Conservation (phyloP, 2,888 invertebrate genomes). For the Hedychridium roseum region DNA sequence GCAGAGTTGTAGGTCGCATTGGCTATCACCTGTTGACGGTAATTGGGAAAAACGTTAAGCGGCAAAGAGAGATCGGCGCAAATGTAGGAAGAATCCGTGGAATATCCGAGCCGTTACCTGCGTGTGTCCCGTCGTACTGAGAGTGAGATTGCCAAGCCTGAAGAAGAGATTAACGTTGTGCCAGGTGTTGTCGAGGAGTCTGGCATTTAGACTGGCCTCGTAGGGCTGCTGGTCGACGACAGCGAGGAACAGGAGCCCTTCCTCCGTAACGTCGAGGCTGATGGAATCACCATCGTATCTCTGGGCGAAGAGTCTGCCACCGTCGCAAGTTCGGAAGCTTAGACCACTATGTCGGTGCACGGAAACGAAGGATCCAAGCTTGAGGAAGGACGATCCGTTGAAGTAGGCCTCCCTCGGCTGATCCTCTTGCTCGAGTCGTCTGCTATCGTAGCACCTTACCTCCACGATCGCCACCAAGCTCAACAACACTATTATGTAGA, state of each 20-base stretch:
- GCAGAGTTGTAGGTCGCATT: constrained; percentile 82
- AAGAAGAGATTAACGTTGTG: constrained; percentile 77
- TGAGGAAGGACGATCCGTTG: constrained; percentile 81
- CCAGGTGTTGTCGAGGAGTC: constrained; percentile 83
- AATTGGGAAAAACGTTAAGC: neutral
- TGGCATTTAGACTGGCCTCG: constrained; percentile 73
- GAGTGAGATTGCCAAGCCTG: constrained; percentile 68
- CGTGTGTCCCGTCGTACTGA: constrained; percentile 66
- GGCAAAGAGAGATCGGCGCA: neutral
- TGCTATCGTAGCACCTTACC: constrained; percentile 32
- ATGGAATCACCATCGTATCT: constrained; percentile 54
- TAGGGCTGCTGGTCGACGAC: constrained; percentile 63
- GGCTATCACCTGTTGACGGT: constrained; percentile 71
- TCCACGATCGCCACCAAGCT: constrained; percentile 43
- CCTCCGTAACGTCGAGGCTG: constrained; percentile 59
- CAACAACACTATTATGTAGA: constrained; percentile 46
- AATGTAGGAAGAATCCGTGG: neutral
- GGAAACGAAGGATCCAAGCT: constrained; percentile 76
- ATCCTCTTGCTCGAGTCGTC: constrained; percentile 36
- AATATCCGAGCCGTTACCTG: constrained; percentile 67
- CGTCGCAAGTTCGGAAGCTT: constrained; percentile 81
- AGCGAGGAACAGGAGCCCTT: constrained; percentile 66
- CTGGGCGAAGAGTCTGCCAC: constrained; percentile 63
- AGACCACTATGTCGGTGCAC: constrained; percentile 83
- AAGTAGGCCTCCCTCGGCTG: constrained; percentile 82